Evolutionary conservation across 2,113 vertebrate genomes (phyloP).

Genomic region (Rhinogobius similis): DNA sequence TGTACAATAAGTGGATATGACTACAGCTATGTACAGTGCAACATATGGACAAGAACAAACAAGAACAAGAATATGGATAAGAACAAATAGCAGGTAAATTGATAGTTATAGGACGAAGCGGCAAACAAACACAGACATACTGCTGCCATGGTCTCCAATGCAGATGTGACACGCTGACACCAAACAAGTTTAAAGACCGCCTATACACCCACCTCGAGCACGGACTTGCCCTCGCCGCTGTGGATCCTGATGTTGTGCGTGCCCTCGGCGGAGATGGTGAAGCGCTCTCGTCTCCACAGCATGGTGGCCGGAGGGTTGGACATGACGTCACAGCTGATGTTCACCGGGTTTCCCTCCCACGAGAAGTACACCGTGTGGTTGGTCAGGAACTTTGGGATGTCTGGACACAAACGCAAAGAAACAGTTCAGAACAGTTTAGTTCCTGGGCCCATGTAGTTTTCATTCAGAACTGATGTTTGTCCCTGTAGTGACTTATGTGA

Average conservation of each 20-base stretch:
- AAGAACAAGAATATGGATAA: no score
- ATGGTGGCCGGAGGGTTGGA: conserved; percentile 91
- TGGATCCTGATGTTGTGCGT: conserved; percentile 85
- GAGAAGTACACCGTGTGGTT: conserved; percentile 95
- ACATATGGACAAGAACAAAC: no score
- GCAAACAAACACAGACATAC: no score
- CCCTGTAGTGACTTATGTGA: no score
- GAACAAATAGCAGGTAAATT: no score
- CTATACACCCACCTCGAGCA: conserved; percentile 85
- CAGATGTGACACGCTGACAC: no score
- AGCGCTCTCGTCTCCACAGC: conserved; percentile 91
- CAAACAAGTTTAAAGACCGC: no score
- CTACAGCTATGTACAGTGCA: no score
- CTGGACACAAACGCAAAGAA: conserved; percentile 65
- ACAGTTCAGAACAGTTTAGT: neutral
- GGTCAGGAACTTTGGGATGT: conserved; percentile 93
- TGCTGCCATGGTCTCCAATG: no score
- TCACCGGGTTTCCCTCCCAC: conserved; percentile 97
- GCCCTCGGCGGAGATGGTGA: conserved; percentile 86
- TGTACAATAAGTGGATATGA: no score
- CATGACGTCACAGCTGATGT: conserved; percentile 94
- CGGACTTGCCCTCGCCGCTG: conserved; percentile 81
- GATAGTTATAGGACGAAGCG: no score
- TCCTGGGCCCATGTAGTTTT: neutral
- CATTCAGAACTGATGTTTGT: no score